A percentile compares a stretch with the other conserved stretches of the same genome.
Evolutionary conservation across 2,888 invertebrate genomes (phyloP).

Genomic region (Cerceris ruficornis): DNA sequence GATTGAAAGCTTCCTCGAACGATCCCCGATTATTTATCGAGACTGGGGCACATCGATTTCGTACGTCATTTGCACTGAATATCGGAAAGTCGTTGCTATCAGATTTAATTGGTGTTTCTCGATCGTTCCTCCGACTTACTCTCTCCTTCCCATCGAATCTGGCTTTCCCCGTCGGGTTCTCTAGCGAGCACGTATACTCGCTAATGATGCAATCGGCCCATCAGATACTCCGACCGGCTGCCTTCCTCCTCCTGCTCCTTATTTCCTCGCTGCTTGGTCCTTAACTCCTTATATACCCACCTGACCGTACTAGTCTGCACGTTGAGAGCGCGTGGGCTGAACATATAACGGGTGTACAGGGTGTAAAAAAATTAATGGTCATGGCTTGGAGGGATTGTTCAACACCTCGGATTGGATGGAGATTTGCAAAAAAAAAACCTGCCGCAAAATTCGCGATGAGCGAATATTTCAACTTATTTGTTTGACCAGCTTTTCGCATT

Average conservation of each 20-base stretch:
- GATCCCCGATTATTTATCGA: constrained; percentile 20
- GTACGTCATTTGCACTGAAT: constrained; percentile 51
- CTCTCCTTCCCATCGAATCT: constrained; percentile 11
- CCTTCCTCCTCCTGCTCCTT: constrained; percentile 61
- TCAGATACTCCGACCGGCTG: constrained; percentile 66
- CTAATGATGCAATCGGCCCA: constrained; percentile 77
- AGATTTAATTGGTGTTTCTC: constrained; percentile 60
- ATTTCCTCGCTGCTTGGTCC: constrained; percentile 55
- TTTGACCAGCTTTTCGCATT: too few species aligned
- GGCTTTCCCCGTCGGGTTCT: constrained; percentile 41
- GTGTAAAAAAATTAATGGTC: too few species aligned
- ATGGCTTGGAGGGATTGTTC: too few species aligned
- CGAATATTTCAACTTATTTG: too few species aligned
- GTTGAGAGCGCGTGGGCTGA: constrained; percentile 65
- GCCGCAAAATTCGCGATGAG: too few species aligned
- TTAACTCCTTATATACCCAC: constrained; percentile 65
- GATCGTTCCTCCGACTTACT: constrained; percentile 29
- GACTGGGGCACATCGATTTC: constrained; percentile 32
- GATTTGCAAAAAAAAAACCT: too few species aligned
- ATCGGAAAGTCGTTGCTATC: constrained; percentile 58
- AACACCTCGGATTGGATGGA: too few species aligned
- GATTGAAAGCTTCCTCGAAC: constrained; percentile 51
- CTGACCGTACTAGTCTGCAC: constrained; percentile 62
- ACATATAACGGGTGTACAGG: constrained; percentile 60
- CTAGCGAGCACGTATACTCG: constrained; percentile 69